Conservation (phyloP, 2,797 vertebrate genomes). For the Acipenser oxyrinchus region DNA sequence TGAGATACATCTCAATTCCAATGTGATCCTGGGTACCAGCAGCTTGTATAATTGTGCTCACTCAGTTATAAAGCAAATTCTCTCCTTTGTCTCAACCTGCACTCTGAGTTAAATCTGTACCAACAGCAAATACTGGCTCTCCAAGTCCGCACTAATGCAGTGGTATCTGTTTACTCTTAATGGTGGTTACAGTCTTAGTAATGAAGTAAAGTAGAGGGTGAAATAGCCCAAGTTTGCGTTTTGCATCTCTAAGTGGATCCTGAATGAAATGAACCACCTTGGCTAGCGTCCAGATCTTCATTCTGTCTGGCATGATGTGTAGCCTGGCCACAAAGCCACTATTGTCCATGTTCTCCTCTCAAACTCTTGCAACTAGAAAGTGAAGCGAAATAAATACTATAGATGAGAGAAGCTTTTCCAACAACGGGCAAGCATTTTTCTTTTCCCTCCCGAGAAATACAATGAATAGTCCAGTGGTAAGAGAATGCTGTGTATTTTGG, state of each 20-base stretch:
- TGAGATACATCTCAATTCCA: too few relatives aligned
- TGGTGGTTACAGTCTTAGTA: constrained; percentile 25
- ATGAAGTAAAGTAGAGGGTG: constrained; percentile 19
- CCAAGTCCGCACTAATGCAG: constrained; percentile 27
- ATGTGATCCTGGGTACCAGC: too few relatives aligned
- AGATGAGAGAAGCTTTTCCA: neutral
- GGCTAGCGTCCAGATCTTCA: constrained; percentile 65
- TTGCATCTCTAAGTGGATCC: constrained; percentile 16
- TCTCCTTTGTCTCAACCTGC: too few relatives aligned
- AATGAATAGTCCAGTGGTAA: neutral
- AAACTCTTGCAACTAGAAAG: constrained; percentile 71
- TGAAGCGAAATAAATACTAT: constrained; percentile 49
- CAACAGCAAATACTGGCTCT: constrained; percentile 11
- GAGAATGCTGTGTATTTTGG: too few relatives aligned
- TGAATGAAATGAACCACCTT: constrained; percentile 41
- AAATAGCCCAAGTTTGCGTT: constrained; percentile 32
- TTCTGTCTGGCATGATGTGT: constrained; percentile 66
- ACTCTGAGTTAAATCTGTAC: neutral
- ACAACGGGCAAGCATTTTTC: too few relatives aligned
- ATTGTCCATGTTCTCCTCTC: constrained; percentile 65
- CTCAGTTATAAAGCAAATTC: too few relatives aligned
- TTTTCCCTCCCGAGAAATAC: neutral
- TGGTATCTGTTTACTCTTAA: constrained; percentile 35
- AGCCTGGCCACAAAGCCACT: constrained; percentile 74
- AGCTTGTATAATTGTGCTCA: too few relatives aligned